These are phyloP conservation scores for Nephila pilipes DNA, from an alignment of 1,140 invertebrate genomes.

Conservation along the genomic window DNA sequence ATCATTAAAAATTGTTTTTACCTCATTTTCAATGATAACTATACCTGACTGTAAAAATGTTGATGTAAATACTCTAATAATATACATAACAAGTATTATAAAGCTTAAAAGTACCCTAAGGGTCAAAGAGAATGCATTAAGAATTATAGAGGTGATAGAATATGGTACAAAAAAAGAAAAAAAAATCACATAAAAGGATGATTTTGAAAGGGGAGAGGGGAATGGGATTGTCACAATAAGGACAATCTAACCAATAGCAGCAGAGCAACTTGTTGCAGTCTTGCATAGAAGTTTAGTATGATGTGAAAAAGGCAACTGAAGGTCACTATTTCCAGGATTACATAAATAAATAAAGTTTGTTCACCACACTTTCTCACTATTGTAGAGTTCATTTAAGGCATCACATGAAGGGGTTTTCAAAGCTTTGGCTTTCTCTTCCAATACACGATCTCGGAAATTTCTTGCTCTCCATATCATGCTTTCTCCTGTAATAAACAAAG, in stretches of 20 bases:
- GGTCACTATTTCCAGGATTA: background rate
- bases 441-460: constrained; percentile 89
- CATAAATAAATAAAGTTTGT: background rate
- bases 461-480: constrained; percentile 93
- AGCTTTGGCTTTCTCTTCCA: constrained; percentile 90
- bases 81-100: too few relatives aligned
- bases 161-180: background rate
- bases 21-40: too few relatives aligned
- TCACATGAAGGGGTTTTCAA: constrained; percentile 95
- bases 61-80: too few relatives aligned
- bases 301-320: background rate
- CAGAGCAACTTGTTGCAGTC: background rate
- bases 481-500: constrained; percentile 85
- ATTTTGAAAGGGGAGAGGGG: background rate
- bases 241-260: background rate
- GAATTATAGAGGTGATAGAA: background rate
- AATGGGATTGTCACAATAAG: background rate
- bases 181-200: background rate
- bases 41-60: too few relatives aligned
- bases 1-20: too few relatives aligned
- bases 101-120: background rate
- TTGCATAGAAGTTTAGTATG: background rate
- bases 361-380: constrained; percentile 74
- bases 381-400: constrained; percentile 86
- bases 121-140: background rate